phyloP scores from a whole-genome alignment of 2,113 vertebrate genomes.

The Blennius ocellaris region DNA sequence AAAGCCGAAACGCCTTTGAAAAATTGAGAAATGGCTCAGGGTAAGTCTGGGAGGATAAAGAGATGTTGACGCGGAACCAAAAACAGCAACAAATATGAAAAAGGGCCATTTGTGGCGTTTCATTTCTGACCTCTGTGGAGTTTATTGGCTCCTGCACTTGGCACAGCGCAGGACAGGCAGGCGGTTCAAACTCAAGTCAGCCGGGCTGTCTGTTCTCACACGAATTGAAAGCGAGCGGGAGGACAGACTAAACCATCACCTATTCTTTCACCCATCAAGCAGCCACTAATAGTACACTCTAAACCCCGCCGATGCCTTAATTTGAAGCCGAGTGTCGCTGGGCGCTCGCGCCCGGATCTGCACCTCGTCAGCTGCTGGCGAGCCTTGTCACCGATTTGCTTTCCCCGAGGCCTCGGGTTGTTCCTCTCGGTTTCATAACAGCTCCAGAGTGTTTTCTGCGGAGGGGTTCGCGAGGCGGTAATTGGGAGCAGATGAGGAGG shows the following conservation, averaged over 20 bases:
- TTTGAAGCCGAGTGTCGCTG: slow-evolving; percentile 21
- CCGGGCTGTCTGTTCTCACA: slow-evolving; percentile 17
- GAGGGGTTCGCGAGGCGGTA: slow-evolving; percentile 67
- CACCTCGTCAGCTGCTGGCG: slow-evolving; percentile 42
- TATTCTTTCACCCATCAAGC: neutral
- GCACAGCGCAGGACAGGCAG: slow-evolving; percentile 4
- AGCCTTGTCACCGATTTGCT: slow-evolving; percentile 48
- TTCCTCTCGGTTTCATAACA: slow-evolving; percentile 65
- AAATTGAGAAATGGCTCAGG: slow-evolving; percentile 53
- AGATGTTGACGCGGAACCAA: slow-evolving; percentile 43
- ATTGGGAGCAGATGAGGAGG: slow-evolving; percentile 83
- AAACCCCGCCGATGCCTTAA: slow-evolving; percentile 16
- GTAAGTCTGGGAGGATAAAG: slow-evolving; percentile 53
- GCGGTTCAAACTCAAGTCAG: slow-evolving; percentile 43
- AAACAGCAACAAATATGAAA: slow-evolving; percentile 52
- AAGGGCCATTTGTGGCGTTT: slow-evolving; percentile 42
- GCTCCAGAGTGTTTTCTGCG: slow-evolving; percentile 60
- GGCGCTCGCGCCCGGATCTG: slow-evolving; percentile 39
- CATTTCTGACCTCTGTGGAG: slow-evolving; percentile 37
- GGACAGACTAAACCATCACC: neutral
- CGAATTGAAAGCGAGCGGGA: neutral
- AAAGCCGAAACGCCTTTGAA: slow-evolving; percentile 73
- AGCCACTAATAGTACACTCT: slow-evolving; percentile 30
- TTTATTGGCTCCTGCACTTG: slow-evolving; percentile 9
- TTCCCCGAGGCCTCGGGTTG: slow-evolving; percentile 64